Conservation (phyloP, 2,113 vertebrate species). For the Indicator indicator region DNA sequence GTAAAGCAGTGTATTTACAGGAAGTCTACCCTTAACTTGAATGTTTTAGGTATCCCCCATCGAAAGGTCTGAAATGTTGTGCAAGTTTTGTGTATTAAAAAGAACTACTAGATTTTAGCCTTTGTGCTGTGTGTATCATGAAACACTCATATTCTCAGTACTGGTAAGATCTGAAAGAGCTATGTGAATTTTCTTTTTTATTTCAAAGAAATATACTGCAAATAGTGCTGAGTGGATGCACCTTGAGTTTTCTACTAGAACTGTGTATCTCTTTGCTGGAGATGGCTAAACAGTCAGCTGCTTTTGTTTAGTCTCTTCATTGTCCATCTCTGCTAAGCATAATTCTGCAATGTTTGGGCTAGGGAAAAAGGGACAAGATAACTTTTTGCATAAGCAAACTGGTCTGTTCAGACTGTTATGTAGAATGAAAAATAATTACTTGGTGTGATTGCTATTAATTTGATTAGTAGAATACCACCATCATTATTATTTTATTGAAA, state of each 20-base stretch:
- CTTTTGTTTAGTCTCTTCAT: slow-evolving; percentile 43
- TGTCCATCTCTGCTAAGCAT: not conserved
- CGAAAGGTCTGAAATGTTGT: not conserved
- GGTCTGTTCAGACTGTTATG: not conserved
- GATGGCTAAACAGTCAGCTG: not conserved
- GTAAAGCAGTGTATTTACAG: not conserved
- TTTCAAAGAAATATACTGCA: not conserved
- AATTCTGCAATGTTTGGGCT: not conserved
- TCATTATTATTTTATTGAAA: not conserved
- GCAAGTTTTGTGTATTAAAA: not conserved
- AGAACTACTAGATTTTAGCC: not conserved
- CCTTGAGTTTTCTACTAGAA: not conserved
- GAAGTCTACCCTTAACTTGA: not conserved
- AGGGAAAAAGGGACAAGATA: not conserved
- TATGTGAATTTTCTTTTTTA: not conserved
- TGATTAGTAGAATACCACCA: not conserved
- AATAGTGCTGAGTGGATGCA: not conserved
- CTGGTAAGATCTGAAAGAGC: not conserved
- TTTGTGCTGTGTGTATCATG: not conserved
- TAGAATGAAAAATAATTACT: slow-evolving; percentile 8
- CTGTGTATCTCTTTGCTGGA: not conserved
- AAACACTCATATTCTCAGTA: not conserved
- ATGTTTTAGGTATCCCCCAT: not conserved
- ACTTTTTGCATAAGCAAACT: not conserved
- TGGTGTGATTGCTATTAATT: not conserved